Evolutionary conservation across 2,797 vertebrate genomes (phyloP).

Genomic region (Bradypodion pumilum): DNA sequence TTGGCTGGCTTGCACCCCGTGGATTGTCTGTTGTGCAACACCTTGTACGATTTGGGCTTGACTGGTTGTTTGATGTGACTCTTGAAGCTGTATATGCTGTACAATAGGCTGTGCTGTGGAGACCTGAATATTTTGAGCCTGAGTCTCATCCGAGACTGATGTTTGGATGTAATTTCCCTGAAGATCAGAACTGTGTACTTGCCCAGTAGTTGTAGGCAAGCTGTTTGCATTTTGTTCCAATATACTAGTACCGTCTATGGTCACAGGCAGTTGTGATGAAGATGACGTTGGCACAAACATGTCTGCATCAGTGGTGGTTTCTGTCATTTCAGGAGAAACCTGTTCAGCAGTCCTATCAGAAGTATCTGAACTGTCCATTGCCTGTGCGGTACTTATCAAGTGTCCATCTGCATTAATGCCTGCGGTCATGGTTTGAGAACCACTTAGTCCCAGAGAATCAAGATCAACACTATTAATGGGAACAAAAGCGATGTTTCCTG

Average conservation of each 20-base stretch:
- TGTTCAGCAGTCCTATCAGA: constrained; percentile 89
- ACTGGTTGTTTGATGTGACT: constrained; percentile 88
- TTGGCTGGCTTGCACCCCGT: constrained; percentile 82
- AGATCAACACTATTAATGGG: constrained; percentile 98
- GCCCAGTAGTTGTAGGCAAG: constrained; percentile 85
- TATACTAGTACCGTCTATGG: constrained; percentile 87
- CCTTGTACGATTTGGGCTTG: constrained; percentile 93
- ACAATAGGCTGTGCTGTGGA: constrained; percentile 89
- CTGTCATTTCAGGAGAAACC: constrained; percentile 89
- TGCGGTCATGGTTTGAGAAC: constrained; percentile 97
- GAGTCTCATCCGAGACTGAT: constrained; percentile 84
- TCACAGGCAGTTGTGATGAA: constrained; percentile 89
- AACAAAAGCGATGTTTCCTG: constrained; percentile 98
- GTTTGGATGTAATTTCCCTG: constrained; percentile 90
- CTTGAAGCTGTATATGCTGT: constrained; percentile 92
- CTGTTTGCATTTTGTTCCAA: constrained; percentile 87
- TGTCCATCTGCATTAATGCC: constrained; percentile 97
- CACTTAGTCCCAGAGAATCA: constrained; percentile 94
- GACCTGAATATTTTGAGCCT: constrained; percentile 90
- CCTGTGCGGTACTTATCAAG: constrained; percentile 91
- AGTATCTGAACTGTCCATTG: constrained; percentile 86
- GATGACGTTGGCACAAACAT: constrained; percentile 95
- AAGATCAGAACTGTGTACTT: constrained; percentile 86
- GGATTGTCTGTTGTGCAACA: constrained; percentile 85
- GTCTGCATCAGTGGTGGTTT: constrained; percentile 89